phyloP scores from a whole-genome alignment of 64 coral and sea anemone species.

The Stichodactyla mertensii region DNA sequence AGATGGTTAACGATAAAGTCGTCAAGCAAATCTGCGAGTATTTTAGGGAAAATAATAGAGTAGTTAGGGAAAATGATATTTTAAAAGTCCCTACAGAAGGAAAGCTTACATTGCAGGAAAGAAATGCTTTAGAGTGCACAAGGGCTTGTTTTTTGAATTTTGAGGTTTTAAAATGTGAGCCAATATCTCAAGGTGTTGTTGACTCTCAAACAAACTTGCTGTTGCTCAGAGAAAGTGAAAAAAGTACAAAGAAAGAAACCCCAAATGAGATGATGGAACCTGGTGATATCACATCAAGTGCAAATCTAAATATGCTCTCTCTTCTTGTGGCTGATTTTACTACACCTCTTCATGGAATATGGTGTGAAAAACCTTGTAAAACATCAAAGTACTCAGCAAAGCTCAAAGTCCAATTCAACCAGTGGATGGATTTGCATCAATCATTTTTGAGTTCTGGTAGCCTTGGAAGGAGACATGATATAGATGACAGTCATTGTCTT shows the following conservation, averaged over 20 bases:
- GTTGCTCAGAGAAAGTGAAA: neutral
- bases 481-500: slow-evolving; percentile 25
- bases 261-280: neutral
- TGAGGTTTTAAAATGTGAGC: slow-evolving; percentile 26
- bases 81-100: neutral
- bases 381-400: neutral
- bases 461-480: neutral
- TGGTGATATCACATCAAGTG: neutral
- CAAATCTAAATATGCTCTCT: neutral
- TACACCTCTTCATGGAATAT: neutral
- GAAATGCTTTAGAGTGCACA: neutral
- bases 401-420: neutral
- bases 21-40: neutral
- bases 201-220: slow-evolving; percentile 3
- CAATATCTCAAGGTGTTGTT: neutral
- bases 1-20: neutral
- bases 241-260: neutral
- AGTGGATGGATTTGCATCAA: neutral
- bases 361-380: neutral
- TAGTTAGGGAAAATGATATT: slow-evolving; percentile 21
- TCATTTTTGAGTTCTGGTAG: neutral
- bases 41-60: neutral
- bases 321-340: slow-evolving; percentile 9
- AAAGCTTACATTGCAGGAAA: neutral
- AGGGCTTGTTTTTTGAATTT: neutral